These are phyloP conservation scores for Scolopax bukidnonensis DNA, from an alignment of 2,797 vertebrate species.

Conservation along the genomic window DNA sequence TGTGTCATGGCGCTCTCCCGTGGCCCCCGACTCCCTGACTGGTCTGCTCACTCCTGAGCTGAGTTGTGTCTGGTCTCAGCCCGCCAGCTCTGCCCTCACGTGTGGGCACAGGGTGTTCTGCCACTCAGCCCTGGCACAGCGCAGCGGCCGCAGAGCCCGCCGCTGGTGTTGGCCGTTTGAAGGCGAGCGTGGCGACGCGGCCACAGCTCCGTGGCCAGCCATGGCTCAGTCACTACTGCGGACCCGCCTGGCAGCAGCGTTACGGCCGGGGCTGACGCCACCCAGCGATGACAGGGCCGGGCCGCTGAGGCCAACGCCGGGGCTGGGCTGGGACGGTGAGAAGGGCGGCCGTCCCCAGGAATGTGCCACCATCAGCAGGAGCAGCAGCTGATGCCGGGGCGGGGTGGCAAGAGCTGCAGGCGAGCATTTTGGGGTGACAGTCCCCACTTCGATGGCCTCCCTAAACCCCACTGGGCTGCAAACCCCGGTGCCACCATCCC, in stretches of 20 bases:
- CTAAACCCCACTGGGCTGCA: neutral
- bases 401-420: neutral
- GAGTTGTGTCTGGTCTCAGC: neutral
- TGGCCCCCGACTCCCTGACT: rapidly evolving
- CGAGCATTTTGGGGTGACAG: neutral
- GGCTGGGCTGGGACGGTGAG: neutral
- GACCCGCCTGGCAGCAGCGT: neutral
- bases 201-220: neutral
- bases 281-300: neutral
- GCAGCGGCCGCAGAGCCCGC: rapidly evolving
- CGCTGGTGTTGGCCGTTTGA: neutral
- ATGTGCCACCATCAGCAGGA: slow-evolving; percentile 41
- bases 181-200: neutral
- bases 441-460: rapidly evolving
- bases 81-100: neutral
- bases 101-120: neutral
- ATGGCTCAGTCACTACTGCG: neutral
- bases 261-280: neutral
- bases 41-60: neutral
- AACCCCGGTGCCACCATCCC: rapidly evolving
- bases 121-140: rapidly evolving
- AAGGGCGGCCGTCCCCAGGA: slow-evolving; percentile 1
- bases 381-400: neutral
- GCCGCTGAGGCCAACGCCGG: neutral
- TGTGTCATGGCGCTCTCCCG: rapidly evolving